Evolutionary conservation across 2,113 vertebrate species (phyloP), one percentile per base, ranked within the genome.

Genomic region (Deroptyus accipitrinus): DNA sequence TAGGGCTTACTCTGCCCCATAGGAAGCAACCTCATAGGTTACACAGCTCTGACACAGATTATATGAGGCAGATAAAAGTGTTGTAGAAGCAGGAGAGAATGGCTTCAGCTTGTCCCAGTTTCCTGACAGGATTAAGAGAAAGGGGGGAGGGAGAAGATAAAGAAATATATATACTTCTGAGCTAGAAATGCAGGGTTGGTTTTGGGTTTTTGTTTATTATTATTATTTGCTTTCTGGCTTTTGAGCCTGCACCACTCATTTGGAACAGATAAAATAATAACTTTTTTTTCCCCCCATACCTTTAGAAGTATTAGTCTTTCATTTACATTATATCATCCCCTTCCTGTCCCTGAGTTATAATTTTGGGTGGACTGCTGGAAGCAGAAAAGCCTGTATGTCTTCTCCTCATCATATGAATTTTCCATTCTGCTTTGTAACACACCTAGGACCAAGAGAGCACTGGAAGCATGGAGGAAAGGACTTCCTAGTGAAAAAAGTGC

Each of bases 301-400:
- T 88, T 84, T 74, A 69, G 80, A 82, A 78, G 13, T 51, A 75
- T 83, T 55, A 88, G 48, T 23, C 76, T 86, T 93, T 94, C 33
- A 49, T 72, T 86, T 93, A 87, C 23, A 48, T 92, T 4, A 90
- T 90, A 64, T 95, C 88, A 94, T 90, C 67, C 30, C 18, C 75
- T 88, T 93, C 69, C 86, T 92, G 84, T 92, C 95, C 89, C 94
- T 69, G 63, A 80, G 76, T 88, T 90, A 76, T 75, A 88, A 92
- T 95, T 96, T 96, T 95, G 95, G 93, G 90, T 94, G 95, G 96
- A 95, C 69, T 64, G 41, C 37, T 95, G 90, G 84, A 96, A 92
- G 77, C 49, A 90, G 81, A 91, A 92, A 95, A 86, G 66, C 28
- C 55, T 90, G 22, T 72, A 57, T 95, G 70, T 91, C 91, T 92